Evolutionary conservation across 2,797 vertebrate genomes (phyloP), one percentile per base, ranked within the genome.

Genomic region (Atherinosoma microstoma): DNA sequence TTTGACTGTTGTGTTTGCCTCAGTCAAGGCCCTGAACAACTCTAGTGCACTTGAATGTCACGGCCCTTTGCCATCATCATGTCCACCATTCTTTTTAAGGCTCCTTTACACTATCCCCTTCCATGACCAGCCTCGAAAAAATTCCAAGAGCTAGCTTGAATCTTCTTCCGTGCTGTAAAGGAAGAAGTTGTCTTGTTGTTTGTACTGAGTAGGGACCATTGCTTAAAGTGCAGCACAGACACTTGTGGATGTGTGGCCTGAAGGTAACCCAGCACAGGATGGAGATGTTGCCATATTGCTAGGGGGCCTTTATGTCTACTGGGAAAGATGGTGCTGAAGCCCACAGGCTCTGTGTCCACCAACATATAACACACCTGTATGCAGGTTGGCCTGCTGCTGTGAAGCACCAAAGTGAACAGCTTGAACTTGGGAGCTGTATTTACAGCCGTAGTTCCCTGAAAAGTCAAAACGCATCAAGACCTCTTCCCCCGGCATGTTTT

Each of bases 141-240:
- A 34, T 47, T 64, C 27, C 61, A 49, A 34, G 29, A 32, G 13
- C 42, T 42, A 49, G 9, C 27, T 47, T 49, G 12, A 63, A 47
- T 32, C 27, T 36, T 29, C 36, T 42, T 61, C 27, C 30, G 40
- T 47, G 8, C 27, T 49, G 61, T 22, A 49, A 64, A 61, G 36
- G 58, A 8, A 16, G 58, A 8, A 16, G 45, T 64, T 51, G 62
- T 29, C 45, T 49, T 12, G 18, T 53, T 42, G 58, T 38, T 22
- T 65, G 22, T 35, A 65, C 13, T 16, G n/a, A 2, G n/a, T 51
- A 35, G 5, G 30, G 63, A 4, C 63, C 22, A 2, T 65, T 3
- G 8, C 63, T 65, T 24, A 65, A 65, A 36, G 62, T 64, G 62
- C 20, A 36, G 29, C 42, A 64, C 62, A 64, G 30, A 65, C 47